A percentile compares a stretch with the other conserved stretches of the same genome.
Conservation (phyloP, 2,797 vertebrate species). For the Pseudocheirus occidentalis region DNA sequence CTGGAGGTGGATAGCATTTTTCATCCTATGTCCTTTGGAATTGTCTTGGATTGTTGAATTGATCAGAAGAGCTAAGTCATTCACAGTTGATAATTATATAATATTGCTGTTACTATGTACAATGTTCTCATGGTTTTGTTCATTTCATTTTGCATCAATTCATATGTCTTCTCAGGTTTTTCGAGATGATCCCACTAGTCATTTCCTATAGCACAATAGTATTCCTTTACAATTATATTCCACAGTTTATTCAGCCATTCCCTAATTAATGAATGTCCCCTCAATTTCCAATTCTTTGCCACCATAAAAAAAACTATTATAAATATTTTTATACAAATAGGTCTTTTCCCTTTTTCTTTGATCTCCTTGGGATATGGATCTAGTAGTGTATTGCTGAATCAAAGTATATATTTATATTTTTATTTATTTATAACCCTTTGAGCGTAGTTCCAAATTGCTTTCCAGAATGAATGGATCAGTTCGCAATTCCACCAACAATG, state of each 20-base stretch:
- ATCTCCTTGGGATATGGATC: neutral
- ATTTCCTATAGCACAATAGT: neutral
- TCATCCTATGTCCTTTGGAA: neutral
- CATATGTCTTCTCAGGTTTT: neutral
- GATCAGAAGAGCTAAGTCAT: neutral
- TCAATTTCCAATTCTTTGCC: neutral
- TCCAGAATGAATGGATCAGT: neutral
- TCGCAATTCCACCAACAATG: neutral
- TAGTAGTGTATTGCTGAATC: neutral
- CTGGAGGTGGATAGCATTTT: neutral
- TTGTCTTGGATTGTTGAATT: neutral
- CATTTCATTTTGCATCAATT: neutral
- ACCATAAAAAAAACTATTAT: neutral
- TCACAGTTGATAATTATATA: neutral
- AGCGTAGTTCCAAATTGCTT: neutral
- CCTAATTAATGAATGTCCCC: neutral
- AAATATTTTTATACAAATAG: neutral
- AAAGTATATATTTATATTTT: neutral
- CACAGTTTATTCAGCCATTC: neutral
- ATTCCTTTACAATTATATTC: neutral
- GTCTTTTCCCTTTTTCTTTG: neutral
- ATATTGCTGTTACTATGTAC: neutral
- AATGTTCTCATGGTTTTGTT: neutral
- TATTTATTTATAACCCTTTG: neutral
- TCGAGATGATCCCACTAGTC: neutral